These are phyloP conservation scores for Alauda arvensis DNA, from an alignment of 2,797 vertebrate genomes.

Conservation along the genomic window DNA sequence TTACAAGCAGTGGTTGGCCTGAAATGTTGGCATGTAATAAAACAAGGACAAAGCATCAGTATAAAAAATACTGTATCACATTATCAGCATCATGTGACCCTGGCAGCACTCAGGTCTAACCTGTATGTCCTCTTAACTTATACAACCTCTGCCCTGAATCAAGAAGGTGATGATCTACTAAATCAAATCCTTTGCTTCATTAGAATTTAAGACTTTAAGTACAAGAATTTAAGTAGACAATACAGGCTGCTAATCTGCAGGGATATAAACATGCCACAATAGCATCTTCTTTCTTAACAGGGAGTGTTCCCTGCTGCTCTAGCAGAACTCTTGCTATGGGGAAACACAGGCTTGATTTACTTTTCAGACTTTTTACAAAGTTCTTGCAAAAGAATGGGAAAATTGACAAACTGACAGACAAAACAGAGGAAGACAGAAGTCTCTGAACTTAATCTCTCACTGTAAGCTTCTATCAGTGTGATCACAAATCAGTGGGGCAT, in stretches of 20 bases:
- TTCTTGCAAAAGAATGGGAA: not conserved
- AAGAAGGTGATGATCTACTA: not conserved
- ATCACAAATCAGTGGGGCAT: not conserved
- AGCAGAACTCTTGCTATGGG: not conserved
- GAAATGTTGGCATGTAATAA: conserved; percentile 24
- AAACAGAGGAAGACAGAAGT: not conserved
- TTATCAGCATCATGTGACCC: not conserved
- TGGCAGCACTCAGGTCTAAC: not conserved
- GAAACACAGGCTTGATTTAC: not conserved
- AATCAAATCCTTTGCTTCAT: not conserved
- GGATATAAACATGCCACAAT: not conserved
- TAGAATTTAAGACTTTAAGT: not conserved
- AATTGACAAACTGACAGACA: not conserved
- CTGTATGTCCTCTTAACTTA: not conserved
- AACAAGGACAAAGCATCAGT: not conserved
- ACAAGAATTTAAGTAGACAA: not conserved
- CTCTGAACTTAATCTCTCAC: not conserved
- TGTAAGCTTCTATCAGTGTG: not conserved
- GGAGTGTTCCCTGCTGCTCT: not conserved
- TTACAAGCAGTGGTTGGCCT: conserved; percentile 40
- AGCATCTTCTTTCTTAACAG: not conserved
- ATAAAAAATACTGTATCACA: not conserved
- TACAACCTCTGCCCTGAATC: not conserved
- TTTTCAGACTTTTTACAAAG: not conserved
- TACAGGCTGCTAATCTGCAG: not conserved